Base-by-base conservation (phyloP, 2,113 vertebrate genomes). In the Cottus gobio region DNA sequence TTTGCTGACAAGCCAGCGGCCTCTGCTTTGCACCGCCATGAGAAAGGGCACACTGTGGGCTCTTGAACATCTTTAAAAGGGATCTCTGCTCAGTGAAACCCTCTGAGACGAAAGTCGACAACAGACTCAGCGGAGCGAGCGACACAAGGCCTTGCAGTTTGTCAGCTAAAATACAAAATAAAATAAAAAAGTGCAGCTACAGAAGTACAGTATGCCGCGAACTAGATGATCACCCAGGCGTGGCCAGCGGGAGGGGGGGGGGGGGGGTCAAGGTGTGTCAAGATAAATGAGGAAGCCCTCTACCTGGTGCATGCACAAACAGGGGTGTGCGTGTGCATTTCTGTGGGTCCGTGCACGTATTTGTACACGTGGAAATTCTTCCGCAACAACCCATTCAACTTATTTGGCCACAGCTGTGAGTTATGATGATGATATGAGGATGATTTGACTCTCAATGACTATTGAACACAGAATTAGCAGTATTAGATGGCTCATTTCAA, bases 161-260 rank as follows among this genome's bases (percentile, higher is more conserved):
- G 85, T 75, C 79, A 80, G 69, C 39, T 60, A 3, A 69, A 78
- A 39, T 50, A 4, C 37, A 50, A 31, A 62, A 78, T 2, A 42
- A 42, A 13, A 42, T 3, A 12, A 80, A 81, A 79, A 81, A 82
- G 61, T 70, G 54, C 37, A 81, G 61, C 44, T 42, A 50, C 28
- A 80, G 61, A 62, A 58, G 62, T 63, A 71, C 62, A 61, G 63
- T 73, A 37, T 44, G 75, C n/a, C 9, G 57, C n/a, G 31, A 68
- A 56, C 61, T 71, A 70, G 39, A 80, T 76, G 73, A 85, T 48
- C 75, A 80, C 34, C 58, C 82, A 85, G 77, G 82, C 71, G 15
- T 80, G 24, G 66, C 66, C 36, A 9, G 50, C 0, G 85, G 62
- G n/a, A n/a, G n/a, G n/a, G 62, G 24, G 71, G 73, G 54, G 39